Evolutionary conservation across 2,888 invertebrate species (phyloP), one percentile per base, ranked within the genome.

Genomic region (Ditula angustiorana): DNA sequence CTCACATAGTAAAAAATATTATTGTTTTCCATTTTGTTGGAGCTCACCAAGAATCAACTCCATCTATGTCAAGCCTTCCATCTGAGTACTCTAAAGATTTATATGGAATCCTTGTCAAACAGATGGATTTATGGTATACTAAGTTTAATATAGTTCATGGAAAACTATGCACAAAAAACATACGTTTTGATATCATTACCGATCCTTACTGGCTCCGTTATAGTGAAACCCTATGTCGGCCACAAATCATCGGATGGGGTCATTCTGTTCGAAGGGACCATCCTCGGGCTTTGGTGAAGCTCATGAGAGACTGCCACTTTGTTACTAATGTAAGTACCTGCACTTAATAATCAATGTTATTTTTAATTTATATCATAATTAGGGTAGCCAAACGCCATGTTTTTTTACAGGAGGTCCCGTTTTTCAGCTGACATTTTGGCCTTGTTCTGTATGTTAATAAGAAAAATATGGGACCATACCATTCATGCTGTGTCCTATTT

Each of bases 231-330:
- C 41, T 19, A 1, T 35, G n/a, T 13, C 13, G n/a, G 5, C 11
- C 13, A 1, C 5, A 21, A 13, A 10, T 28, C 19, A 3, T 30
- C 13, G 56, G 44, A 11, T 56, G 56, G 56, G 41, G 44, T 21
- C 28, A 44, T 16, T 56, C 56, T n/a, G 30, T 56, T 5, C 26
- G 19, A 19, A 56, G n/a, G 8, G n/a, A 19, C 4, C 44, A 56
- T 8, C 56, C 56, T 3, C 11, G 2, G 30, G 56, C 56, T n/a
- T 28, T 56, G 3, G 19, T 3, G 7, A 56, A 56, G 28, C 21
- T 56, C 16, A 56, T 44, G 56, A 56, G 26, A 44, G 56, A 56
- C 26, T 56, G 56, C 11, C 28, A 56, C 16, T 28, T 56, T n/a
- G 44, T 56, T 28, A 56, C 44, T 16, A 41, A 28, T 26, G 56